Conservation (phyloP, 2,888 invertebrate species). For the Lutraria lutraria region DNA sequence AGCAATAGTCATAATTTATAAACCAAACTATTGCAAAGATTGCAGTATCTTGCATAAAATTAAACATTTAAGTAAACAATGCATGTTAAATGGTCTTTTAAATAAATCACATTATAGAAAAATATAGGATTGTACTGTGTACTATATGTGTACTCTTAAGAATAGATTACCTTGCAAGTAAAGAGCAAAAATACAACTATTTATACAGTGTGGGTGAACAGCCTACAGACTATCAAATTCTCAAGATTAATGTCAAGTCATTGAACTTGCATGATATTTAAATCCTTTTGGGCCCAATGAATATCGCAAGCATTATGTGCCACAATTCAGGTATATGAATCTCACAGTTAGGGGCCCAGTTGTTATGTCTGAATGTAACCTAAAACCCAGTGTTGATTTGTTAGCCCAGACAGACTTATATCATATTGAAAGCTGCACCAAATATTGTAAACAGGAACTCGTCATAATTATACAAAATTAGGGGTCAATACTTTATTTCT, state of each 20-base stretch:
- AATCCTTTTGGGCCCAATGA: conserved; percentile 8
- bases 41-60: no score
- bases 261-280: conserved; percentile 34
- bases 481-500: no score
- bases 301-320: background rate
- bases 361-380: background rate
- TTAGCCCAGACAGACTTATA: background rate
- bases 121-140: no score
- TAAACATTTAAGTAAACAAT: no score
- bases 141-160: background rate
- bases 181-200: background rate
- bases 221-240: conserved; percentile 14
- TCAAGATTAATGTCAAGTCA: background rate
- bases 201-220: background rate
- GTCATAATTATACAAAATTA: no score
- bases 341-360: conserved; percentile 27
- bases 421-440: background rate
- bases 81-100: no score
- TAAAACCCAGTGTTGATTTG: background rate
- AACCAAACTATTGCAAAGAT: no score
- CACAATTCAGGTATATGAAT: conserved; percentile 30
- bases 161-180: background rate
- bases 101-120: no score
- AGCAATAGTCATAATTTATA: no score
- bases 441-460: background rate